phyloP scores from a whole-genome alignment of 2,113 vertebrate genomes.

The Serinus canaria region DNA sequence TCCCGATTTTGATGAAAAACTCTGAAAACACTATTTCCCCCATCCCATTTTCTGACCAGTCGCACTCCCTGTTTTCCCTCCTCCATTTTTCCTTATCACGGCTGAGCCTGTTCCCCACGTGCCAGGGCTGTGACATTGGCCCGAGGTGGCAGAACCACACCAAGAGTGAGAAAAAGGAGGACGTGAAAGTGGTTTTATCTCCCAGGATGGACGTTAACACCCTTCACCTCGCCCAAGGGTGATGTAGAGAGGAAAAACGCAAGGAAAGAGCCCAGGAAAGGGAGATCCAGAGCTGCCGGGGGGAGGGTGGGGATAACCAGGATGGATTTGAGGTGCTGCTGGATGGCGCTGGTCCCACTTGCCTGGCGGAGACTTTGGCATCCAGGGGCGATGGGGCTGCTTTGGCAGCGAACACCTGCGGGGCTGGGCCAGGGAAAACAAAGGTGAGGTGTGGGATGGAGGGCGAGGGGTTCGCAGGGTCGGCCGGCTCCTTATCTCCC shows the following conservation, averaged over 20 bases:
- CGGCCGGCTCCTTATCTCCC: conserved; percentile 11
- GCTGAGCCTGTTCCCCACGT: neutral
- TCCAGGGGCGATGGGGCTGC: neutral
- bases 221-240: neutral
- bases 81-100: neutral
- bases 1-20: rapidly evolving
- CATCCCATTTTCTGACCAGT: neutral
- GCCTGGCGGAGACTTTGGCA: neutral
- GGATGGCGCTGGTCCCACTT: neutral
- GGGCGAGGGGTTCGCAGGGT: neutral
- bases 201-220: rapidly evolving
- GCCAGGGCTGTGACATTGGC: neutral
- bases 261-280: neutral
- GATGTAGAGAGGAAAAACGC: neutral
- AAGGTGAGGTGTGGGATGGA: neutral
- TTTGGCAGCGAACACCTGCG: neutral
- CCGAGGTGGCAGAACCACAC: neutral
- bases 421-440: neutral
- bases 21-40: rapidly evolving
- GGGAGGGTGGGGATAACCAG: rapidly evolving
- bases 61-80: neutral
- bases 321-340: neutral
- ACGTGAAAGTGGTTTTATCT: neutral
- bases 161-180: neutral
- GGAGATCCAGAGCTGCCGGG: rapidly evolving